Evolutionary conservation across 2,797 vertebrate genomes (phyloP).

Genomic region (Passerculus sandwichensis): DNA sequence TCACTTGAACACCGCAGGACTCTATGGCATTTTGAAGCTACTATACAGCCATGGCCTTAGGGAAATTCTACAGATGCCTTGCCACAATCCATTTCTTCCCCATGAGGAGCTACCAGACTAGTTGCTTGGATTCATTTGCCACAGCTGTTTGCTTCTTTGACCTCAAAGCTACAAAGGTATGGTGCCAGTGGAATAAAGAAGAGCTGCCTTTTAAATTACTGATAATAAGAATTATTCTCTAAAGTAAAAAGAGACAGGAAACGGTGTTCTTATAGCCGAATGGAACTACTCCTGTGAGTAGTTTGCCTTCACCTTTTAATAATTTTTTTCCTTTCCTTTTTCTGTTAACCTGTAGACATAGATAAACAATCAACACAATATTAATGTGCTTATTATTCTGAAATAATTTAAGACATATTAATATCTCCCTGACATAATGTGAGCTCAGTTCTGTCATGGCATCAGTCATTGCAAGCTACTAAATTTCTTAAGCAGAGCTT

Average conservation of each 20-base stretch:
- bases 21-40: neutral
- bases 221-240: neutral
- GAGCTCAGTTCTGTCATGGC: constrained; percentile 46
- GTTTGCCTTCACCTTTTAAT: neutral
- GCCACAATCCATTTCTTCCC: constrained; percentile 63
- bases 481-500: constrained; percentile 6
- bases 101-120: neutral
- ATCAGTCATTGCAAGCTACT: constrained; percentile 53
- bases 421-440: constrained; percentile 51
- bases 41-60: constrained; percentile 3
- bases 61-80: constrained; percentile 58
- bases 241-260: neutral
- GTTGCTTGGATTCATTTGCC: constrained; percentile 31
- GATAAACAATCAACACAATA: constrained; percentile 1
- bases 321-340: neutral
- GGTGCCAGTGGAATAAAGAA: constrained; percentile 1
- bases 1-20: neutral
- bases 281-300: neutral
- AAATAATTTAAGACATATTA: constrained; percentile 50
- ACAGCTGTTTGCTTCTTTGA: constrained; percentile 49
- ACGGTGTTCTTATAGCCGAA: neutral
- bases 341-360: neutral
- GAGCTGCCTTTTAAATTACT: neutral
- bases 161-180: constrained; percentile 27
- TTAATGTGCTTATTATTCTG: constrained; percentile 50